These are phyloP conservation scores for Promerops cafer DNA, from an alignment of 2,113 vertebrate species.

Conservation along the genomic window DNA sequence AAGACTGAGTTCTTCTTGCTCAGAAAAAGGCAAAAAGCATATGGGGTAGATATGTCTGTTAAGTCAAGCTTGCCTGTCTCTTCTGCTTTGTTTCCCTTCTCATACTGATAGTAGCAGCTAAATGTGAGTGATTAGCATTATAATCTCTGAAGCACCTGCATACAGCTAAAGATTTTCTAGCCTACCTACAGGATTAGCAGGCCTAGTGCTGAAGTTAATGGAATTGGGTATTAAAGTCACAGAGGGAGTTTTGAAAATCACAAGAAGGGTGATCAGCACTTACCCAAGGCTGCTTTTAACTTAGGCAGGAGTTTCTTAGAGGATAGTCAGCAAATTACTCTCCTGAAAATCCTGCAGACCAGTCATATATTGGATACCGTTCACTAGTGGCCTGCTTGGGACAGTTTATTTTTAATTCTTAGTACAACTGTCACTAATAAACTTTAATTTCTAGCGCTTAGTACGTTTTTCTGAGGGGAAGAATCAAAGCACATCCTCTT, in stretches of 20 bases:
- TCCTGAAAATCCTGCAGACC: background rate
- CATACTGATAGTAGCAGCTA: background rate
- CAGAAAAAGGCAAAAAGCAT: background rate
- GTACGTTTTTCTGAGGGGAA: background rate
- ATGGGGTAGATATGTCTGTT: background rate
- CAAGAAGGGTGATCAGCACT: background rate
- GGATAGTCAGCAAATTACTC: background rate
- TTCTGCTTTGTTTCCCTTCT: background rate
- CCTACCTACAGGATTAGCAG: background rate
- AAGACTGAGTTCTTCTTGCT: background rate
- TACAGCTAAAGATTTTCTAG: background rate
- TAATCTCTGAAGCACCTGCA: background rate
- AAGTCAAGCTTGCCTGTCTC: background rate
- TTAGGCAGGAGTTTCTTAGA: background rate
- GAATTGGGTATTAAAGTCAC: constrained; percentile 12
- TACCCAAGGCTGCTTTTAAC: background rate
- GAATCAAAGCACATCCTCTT: background rate
- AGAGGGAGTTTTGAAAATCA: constrained; percentile 5
- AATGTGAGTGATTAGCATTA: background rate
- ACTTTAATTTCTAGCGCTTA: background rate
- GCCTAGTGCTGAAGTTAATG: background rate
- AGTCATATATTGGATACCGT: background rate
- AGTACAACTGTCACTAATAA: background rate
- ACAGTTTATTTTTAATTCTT: background rate
- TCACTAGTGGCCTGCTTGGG: background rate